phyloP scores from a whole-genome alignment of 2,113 vertebrate genomes.

The Suricata suricatta region DNA sequence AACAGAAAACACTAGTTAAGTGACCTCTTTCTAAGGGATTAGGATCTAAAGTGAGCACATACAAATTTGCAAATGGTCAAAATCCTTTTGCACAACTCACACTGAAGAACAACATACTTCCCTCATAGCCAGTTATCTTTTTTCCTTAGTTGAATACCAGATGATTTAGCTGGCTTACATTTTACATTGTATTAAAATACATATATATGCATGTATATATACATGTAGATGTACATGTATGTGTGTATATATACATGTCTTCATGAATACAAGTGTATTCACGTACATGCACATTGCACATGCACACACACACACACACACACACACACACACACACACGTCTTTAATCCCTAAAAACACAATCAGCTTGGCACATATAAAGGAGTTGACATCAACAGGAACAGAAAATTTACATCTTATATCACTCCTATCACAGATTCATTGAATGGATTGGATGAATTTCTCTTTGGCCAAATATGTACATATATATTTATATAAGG shows the following conservation, averaged over 20 bases:
- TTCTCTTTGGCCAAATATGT: background rate
- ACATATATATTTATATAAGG: background rate
- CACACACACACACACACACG: background rate
- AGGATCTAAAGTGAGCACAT: background rate
- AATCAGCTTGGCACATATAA: background rate
- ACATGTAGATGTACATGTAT: background rate
- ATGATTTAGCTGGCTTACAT: background rate
- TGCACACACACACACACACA: background rate
- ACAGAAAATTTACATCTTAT: background rate
- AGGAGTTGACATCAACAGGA: background rate
- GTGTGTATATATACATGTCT: background rate
- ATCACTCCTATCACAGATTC: background rate
- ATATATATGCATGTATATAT: background rate
- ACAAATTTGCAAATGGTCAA: slow-evolving; percentile 8
- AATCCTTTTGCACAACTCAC: background rate
- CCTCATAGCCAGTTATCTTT: background rate
- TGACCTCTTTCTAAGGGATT: background rate
- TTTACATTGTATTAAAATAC: background rate
- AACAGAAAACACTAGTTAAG: background rate
- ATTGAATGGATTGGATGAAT: background rate
- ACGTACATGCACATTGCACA: rapidly evolving
- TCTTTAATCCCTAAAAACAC: background rate
- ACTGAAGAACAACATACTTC: background rate
- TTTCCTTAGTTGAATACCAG: background rate
- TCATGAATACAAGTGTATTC: too few relatives aligned